Percentiles rank a stretch among this genome's conserved stretches.
phyloP scores from a whole-genome alignment of 2,113 vertebrate genomes.

The Rissa tridactyla region DNA sequence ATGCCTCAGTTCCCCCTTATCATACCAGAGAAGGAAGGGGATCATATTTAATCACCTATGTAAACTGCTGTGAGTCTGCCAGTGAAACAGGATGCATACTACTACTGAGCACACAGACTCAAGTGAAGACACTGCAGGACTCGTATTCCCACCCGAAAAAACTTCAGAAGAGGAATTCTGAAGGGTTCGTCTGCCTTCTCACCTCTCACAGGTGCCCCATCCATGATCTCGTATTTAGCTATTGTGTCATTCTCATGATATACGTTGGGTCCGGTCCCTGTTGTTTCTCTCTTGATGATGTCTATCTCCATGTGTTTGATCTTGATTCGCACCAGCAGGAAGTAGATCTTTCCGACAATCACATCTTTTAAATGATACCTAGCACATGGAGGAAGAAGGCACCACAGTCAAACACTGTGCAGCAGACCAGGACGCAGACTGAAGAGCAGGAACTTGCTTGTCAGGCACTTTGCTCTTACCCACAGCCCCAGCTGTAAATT shows the following conservation, averaged over 20 bases:
- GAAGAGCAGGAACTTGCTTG: background rate
- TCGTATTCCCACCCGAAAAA: background rate
- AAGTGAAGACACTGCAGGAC: background rate
- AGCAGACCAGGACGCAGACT: background rate
- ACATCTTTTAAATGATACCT: conserved; percentile 98
- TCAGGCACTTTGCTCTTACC: background rate
- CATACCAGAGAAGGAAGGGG: background rate
- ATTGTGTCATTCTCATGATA: conserved; percentile 98
- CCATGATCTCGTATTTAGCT: conserved; percentile 99
- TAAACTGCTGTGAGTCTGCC: background rate
- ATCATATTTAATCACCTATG: background rate
- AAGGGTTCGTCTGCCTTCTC: background rate
- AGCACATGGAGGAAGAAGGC: background rate
- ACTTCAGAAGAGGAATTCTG: background rate
- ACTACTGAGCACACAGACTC: background rate
- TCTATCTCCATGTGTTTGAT: conserved; percentile 99
- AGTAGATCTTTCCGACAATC: conserved; percentile 98
- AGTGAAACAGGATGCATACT: background rate
- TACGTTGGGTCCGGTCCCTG: conserved; percentile 92
- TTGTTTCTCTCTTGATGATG: conserved; percentile 97
- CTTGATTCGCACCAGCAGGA: conserved; percentile 96
- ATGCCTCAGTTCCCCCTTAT: background rate
- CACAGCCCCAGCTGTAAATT: background rate
- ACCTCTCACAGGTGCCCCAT: conserved; percentile 95
- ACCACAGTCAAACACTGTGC: background rate